phyloP scores from a whole-genome alignment of 2,888 invertebrate species.

The Chrysodeixis includens region DNA sequence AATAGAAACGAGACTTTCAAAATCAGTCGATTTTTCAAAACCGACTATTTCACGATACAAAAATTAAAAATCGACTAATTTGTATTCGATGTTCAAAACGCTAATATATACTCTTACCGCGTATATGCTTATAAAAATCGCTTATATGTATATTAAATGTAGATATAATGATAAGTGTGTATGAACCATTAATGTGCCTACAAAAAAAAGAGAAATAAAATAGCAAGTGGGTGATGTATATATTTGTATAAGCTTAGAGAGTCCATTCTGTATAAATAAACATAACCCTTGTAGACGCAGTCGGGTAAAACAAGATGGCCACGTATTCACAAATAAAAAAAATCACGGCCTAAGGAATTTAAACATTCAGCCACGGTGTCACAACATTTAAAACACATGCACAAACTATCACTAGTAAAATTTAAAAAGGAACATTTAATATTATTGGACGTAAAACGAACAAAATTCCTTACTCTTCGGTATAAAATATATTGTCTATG shows the following conservation, averaged over 20 bases:
- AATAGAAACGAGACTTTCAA: slow-evolving; percentile 58
- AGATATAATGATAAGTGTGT: slow-evolving; percentile 45
- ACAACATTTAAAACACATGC: too few relatives aligned
- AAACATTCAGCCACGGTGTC: neutral
- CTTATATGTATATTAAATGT: slow-evolving; percentile 45
- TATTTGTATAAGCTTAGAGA: slow-evolving; percentile 44
- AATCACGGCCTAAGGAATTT: neutral
- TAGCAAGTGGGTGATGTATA: slow-evolving; percentile 50
- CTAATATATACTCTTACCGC: slow-evolving; percentile 48
- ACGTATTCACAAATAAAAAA: neutral
- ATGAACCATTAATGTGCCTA: slow-evolving; percentile 61
- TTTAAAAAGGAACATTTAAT: too few relatives aligned
- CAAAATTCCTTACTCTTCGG: too few relatives aligned
- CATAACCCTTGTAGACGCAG: too few relatives aligned
- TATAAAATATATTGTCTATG: neutral
- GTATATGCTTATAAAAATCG: slow-evolving; percentile 49
- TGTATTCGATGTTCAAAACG: slow-evolving; percentile 50
- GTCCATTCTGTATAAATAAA: slow-evolving; percentile 24
- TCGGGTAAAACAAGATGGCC: too few relatives aligned
- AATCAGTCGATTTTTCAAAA: slow-evolving; percentile 41
- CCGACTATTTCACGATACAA: slow-evolving; percentile 37
- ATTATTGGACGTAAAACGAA: too few relatives aligned
- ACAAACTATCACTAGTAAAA: too few relatives aligned
- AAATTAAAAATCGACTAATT: slow-evolving; percentile 33
- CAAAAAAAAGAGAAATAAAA: slow-evolving; percentile 44